Percentiles rank a stretch among this genome's conserved stretches.
phyloP scores from a whole-genome alignment of 35 echinoderm and acorn worm species.

The Eucidaris tribuloides region DNA sequence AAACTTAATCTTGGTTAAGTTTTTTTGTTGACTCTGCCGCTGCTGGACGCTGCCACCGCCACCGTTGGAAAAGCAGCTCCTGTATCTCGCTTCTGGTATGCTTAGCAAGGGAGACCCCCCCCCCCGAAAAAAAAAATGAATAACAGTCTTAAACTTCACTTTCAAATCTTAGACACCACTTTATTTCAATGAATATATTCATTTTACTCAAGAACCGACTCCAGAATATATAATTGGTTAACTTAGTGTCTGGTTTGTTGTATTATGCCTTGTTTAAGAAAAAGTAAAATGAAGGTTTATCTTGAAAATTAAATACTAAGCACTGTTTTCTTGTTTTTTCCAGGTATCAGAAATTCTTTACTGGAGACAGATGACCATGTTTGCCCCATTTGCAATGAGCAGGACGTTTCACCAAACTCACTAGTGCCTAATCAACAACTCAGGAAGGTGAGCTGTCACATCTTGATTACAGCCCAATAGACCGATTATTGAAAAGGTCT shows the following conservation, averaged over 20 bases:
- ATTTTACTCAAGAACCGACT: background rate
- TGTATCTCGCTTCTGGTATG: too few species aligned
- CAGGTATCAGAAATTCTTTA: constrained; percentile 84
- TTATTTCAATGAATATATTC: background rate
- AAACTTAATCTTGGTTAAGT: too few species aligned
- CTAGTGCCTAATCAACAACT: constrained; percentile 86
- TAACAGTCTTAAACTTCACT: background rate
- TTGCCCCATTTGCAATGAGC: constrained; percentile 87
- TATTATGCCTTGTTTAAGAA: background rate
- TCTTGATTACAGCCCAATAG: background rate
- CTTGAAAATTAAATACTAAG: background rate
- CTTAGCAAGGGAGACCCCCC: background rate
- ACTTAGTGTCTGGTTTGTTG: background rate
- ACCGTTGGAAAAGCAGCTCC: too few species aligned
- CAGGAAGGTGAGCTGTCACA: constrained; percentile 57
- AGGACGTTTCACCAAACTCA: constrained; percentile 95
- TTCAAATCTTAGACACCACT: background rate
- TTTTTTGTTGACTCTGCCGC: too few species aligned
- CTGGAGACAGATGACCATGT: constrained; percentile 93
- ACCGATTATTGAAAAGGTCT: background rate
- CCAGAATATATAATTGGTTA: too few species aligned
- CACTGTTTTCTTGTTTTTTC: background rate
- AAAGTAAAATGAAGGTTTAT: background rate
- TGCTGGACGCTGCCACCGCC: too few species aligned
- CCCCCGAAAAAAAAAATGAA: too few species aligned